phyloP scores from a whole-genome alignment of 2,797 vertebrate genomes.

The Anolis apletophallus region DNA sequence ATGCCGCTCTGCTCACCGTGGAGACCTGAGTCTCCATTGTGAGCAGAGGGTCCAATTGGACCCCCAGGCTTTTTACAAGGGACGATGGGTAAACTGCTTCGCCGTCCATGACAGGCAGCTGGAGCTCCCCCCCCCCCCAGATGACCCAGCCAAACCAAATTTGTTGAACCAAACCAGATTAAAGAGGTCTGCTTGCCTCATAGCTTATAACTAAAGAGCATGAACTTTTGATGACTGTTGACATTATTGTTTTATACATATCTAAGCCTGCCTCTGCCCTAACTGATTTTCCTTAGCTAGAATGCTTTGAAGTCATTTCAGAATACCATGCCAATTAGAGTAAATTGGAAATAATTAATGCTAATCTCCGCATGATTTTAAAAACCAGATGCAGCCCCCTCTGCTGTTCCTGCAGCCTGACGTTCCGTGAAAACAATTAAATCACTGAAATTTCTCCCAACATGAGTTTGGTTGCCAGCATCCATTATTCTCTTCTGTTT shows the following conservation, averaged over 20 bases:
- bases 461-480: neutral
- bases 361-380: neutral
- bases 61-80: no score
- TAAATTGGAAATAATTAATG: slow-evolving; percentile 19
- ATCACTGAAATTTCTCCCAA: neutral
- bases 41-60: no score
- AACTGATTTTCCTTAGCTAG: neutral
- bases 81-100: no score
- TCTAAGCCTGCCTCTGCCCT: neutral
- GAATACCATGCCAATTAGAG: neutral
- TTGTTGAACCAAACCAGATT: neutral
- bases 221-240: neutral
- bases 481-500: neutral
- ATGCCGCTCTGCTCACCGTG: no score
- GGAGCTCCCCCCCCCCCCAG: no score
- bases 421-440: neutral
- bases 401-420: neutral
- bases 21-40: no score
- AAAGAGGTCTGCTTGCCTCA: neutral
- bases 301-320: neutral
- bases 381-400: neutral
- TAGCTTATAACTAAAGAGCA: neutral
- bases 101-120: no score
- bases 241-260: neutral
- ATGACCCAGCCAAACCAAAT: no score